Base-by-base conservation (phyloP, 2,888 invertebrate species). In the Lasius fuliginosus region DNA sequence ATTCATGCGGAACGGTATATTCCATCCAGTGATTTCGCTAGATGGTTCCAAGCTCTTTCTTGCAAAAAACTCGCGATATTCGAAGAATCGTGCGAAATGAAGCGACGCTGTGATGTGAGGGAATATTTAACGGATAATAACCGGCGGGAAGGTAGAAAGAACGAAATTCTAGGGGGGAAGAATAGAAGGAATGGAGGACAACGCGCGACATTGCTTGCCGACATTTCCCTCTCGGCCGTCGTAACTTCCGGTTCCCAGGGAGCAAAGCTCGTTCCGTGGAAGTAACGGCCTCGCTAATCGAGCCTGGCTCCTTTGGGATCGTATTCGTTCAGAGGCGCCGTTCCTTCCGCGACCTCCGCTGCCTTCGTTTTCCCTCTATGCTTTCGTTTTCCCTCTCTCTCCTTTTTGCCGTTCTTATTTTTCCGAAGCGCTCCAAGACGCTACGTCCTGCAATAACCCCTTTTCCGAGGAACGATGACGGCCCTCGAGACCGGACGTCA, bases 261-360 rank as follows among this genome's bases (percentile, higher is more conserved):
- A 89, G 84, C 76, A 84, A 86, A 86, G 73, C 86, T 89, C 90
- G 89, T 90, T 90, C 75, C 83, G 76, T 84, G 84, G 86, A 86
- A 90, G 90, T 86, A 90, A 90, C 90, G 85, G 87, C 82, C 84
- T 86, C 86, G 86, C 90, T 90, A 90, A 90, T 90, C 89, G 90
- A 89, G 89, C 87, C 71, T 65, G 42, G 65, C 83, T 89, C 90
- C 90, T 88, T 56, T 83, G 90, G 89, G 90, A 90, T 87, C 85
- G 85, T 68, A 82, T 68, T 60, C 73, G 79, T 81, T 85, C 62
- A 84, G 69, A 77, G 82, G 64, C 82, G 82, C 76, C 68, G 85
- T 86, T 69, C 64, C 81, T 71, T 68, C 69, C 69, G 33, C 58
- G 9, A 15, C 18, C 58, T 49, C 33, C 12, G 11, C 65, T 49